Evolutionary conservation across 2,797 vertebrate species (phyloP), one percentile per base, ranked within the genome.

Genomic region (Tamandua tetradactyla): DNA sequence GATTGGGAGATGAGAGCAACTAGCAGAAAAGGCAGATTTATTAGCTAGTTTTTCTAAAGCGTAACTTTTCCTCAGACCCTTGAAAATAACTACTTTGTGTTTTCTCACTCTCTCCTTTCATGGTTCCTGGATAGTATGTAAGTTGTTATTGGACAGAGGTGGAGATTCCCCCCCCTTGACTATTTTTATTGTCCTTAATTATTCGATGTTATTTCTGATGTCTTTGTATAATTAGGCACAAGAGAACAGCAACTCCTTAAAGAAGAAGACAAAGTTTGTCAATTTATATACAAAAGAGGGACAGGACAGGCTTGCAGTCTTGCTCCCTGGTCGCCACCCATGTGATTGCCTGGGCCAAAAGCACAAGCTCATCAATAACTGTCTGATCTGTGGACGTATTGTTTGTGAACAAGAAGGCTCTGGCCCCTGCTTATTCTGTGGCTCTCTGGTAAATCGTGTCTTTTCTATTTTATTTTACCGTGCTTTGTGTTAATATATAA

Each of bases 271-370:
- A 32, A 99, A 99, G 95, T 99, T 98, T 74, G 98, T 99, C 91
- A 99, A 91, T 96, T 98, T 99, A 66, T 99, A 99, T 55, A 98
- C 98, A 3, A 99, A 99, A 98, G 99, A 99, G 95, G 99, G 99
- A 23, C 99, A 99, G 96, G 99, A 99, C 98, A 98, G 96, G 91
- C 98, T 99, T 96, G 91, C 99, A 0, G 98, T 99, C 42, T 95
- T 99, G 20, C 98, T 99, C 55, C 99, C 99, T 0, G 99, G 99
- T 30, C 99, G 99, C 35, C 98, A 99, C 7, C 9, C 98, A 69
- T 99, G 99, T 2, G 99, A 99, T 9, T 99, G 99, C 96, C 98
- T 99, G 96, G 99, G 99, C 92, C 99, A 99, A 98, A 99, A 99
- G 97, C 99, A 99, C 98, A 99, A 97, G 79, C 99, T 99, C 40